These are phyloP conservation scores for Cephalopholis sonnerati DNA, from an alignment of 2,113 vertebrate species.

Conservation along the genomic window DNA sequence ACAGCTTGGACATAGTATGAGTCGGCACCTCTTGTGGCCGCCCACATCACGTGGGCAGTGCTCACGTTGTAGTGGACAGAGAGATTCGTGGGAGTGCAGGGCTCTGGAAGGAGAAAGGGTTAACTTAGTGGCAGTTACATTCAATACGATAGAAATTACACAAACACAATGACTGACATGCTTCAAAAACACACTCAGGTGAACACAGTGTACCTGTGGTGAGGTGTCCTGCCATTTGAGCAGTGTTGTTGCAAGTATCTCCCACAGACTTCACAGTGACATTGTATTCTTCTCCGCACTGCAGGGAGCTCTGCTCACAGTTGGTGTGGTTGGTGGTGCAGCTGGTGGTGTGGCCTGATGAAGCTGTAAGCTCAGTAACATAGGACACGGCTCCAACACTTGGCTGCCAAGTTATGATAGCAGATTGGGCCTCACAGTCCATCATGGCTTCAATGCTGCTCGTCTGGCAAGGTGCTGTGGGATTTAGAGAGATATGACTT, in stretches of 20 bases:
- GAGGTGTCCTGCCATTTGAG: slow-evolving; percentile 64
- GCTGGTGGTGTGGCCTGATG: slow-evolving; percentile 30
- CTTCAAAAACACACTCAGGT: neutral
- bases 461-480: slow-evolving; percentile 69
- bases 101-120: slow-evolving; percentile 56
- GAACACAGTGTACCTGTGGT: slow-evolving; percentile 65
- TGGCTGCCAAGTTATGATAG: slow-evolving; percentile 63
- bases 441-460: slow-evolving; percentile 46
- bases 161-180: neutral
- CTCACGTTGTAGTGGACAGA: slow-evolving; percentile 61
- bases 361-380: slow-evolving; percentile 35
- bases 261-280: slow-evolving; percentile 68
- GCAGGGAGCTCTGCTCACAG: slow-evolving; percentile 65
- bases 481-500: neutral
- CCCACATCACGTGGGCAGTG: slow-evolving; percentile 67
- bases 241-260: slow-evolving; percentile 68
- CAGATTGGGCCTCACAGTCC: slow-evolving; percentile 56
- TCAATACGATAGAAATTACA: neutral
- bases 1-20: slow-evolving; percentile 73
- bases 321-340: slow-evolving; percentile 66
- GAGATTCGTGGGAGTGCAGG: slow-evolving; percentile 71
- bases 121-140: neutral
- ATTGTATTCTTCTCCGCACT: slow-evolving; percentile 73
- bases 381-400: slow-evolving; percentile 58
- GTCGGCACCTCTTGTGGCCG: slow-evolving; percentile 47